Evolutionary conservation across 1,140 invertebrate genomes (phyloP), one percentile per base, ranked within the genome.

Genomic region (Dendrolimus kikuchii): DNA sequence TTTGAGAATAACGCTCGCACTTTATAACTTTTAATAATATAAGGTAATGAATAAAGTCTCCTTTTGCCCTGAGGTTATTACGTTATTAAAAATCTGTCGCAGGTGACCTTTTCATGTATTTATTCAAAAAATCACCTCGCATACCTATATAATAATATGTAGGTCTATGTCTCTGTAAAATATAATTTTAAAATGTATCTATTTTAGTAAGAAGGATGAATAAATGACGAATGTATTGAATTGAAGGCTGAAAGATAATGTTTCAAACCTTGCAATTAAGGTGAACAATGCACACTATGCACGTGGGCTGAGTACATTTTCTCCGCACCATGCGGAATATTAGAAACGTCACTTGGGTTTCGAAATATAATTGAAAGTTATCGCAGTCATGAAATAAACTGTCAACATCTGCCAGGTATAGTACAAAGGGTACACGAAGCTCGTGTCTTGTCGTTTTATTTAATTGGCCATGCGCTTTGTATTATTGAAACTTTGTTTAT

Each of bases 401-500:
- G 69, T 75, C 68, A 68, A 70, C 63, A 51, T 59, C 59, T 48
- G 49, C 51, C 51, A 62, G 59, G 52, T 64, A 54, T 54, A 53
- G 59, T 23, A 23, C 23, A 23, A 3, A 23, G 23, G 23, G 23
- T 23, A 67, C 74, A 75, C 64, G 64, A 66, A 68, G 49, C 66
- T 66, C 72, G 68, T 77, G 70, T 74, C 59, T 57, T 55, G 56
- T 62, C 66, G 64, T 64, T 64, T 59, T 59, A 49, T 71, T 71
- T 76, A 77, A 75, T 78, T 78, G 73, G 69, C 68, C 55, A 62
- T 55, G 61, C 62, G 56, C 63, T 67, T 77, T 77, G 71, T 75
- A 71, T 62, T 64, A 66, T 49, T 42, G 23, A 23, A 23, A 23
- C 23, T 3, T 23, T 23, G 23, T 23, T 3, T 23, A 23, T 23